phyloP scores from a whole-genome alignment of 2,113 vertebrate genomes.

The Vidua macroura region DNA sequence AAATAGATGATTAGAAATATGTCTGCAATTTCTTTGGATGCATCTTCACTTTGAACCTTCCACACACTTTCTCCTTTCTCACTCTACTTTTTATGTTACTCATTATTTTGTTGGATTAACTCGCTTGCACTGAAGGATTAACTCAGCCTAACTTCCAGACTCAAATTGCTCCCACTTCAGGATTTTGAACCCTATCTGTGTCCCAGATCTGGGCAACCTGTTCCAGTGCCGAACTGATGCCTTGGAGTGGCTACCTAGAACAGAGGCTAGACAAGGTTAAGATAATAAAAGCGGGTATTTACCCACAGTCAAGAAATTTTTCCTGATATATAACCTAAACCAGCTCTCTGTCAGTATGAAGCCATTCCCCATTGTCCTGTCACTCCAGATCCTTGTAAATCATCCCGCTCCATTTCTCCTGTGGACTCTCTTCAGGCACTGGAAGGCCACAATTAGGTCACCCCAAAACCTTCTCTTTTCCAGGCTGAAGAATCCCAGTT shows the following conservation, averaged over 20 bases:
- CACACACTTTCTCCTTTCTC: background rate
- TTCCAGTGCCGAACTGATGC: no score
- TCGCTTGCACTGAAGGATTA: background rate
- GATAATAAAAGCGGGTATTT: background rate
- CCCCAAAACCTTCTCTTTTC: accelerated
- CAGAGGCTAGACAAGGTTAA: background rate
- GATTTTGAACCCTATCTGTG: background rate
- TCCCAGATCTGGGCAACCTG: background rate
- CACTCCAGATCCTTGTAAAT: accelerated
- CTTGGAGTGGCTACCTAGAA: background rate
- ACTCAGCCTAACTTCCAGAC: background rate
- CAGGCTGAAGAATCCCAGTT: accelerated
- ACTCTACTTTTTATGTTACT: background rate
- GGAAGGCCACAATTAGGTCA: accelerated
- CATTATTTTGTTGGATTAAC: background rate
- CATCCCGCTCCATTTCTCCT: background rate
- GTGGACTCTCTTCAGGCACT: accelerated
- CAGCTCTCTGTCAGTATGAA: background rate
- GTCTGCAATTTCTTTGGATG: background rate
- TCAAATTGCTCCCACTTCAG: background rate
- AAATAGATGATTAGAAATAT: background rate
- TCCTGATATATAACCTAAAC: background rate
- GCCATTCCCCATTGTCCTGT: background rate
- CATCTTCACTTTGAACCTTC: background rate
- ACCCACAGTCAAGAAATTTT: background rate